Base-by-base conservation (phyloP, 2,888 invertebrate genomes). In the Epiblema foenella region DNA sequence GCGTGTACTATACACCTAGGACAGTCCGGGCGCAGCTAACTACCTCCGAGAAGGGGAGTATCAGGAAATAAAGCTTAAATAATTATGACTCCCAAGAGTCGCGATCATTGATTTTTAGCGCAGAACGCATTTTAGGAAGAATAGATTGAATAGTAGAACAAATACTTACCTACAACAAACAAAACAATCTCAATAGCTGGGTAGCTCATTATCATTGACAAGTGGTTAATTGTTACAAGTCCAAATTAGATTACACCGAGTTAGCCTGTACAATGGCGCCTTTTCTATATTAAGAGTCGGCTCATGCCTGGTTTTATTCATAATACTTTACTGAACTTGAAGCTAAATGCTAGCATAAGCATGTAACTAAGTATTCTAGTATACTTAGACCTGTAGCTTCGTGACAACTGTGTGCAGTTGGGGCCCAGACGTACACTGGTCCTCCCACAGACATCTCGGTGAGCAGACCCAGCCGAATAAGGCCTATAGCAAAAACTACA, bases 161-260 rank as follows among this genome's bases (percentile, higher is more conserved):
- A 42, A 15, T 42, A 42, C 0, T 15, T 15, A 42, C 42, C 5
- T 15, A 42, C 15, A 42, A 5, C 15, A 1, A 42, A 42, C 15
- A 42, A 42, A 42, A 7, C 42, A 15, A 12, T 24, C 56, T 57
- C 11, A 17, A 33, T 17, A 51, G 24, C 24, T 24, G 2, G 24
- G 24, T 12, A 18, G 17, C 57, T 57, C 37, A 37, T 57, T 37
- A 57, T 1, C 57, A 33, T 57, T 12, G 33, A 57, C 57, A 57
- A 57, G 57, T n/a, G 1, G 57, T n/a, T 57, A 57, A 57, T 57
- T 37, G 37, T 57, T 57, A 17, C 57, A 33, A 57, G 33, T 57
- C 57, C 57, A 33, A 57, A 57, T 57, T 33, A 57, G 57, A 57
- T 57, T 57, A 17, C 7, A 20, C 33, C 37, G 29, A 17, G 33